phyloP scores from a whole-genome alignment of 2,113 vertebrate species.

The Himantopus leucocephalus region DNA sequence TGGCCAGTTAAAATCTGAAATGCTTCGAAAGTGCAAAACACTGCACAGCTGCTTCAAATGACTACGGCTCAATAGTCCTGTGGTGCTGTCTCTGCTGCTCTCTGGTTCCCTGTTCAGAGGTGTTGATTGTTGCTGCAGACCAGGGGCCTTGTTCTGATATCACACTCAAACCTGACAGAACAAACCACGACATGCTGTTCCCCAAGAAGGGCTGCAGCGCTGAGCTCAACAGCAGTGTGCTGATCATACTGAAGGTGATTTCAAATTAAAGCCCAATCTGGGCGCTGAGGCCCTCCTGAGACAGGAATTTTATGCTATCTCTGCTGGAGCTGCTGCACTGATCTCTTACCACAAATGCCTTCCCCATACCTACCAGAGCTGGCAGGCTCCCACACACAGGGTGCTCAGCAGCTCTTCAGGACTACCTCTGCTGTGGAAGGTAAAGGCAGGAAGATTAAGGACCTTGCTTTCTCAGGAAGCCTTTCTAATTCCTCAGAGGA shows the following conservation, averaged over 20 bases:
- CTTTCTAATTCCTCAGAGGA: background rate
- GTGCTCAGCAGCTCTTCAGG: background rate
- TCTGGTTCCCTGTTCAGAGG: background rate
- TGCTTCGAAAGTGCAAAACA: background rate
- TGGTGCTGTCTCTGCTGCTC: background rate
- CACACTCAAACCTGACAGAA: accelerated
- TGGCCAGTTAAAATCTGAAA: background rate
- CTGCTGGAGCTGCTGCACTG: background rate
- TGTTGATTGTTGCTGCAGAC: background rate
- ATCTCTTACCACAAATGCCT: background rate
- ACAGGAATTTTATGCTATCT: background rate
- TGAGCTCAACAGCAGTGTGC: background rate
- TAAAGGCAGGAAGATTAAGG: background rate
- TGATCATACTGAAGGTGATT: accelerated
- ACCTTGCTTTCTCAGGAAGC: background rate
- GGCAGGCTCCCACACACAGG: background rate
- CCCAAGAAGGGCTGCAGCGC: background rate
- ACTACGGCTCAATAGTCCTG: accelerated
- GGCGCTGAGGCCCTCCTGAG: background rate
- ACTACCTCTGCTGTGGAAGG: background rate
- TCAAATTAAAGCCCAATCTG: background rate
- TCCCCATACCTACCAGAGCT: background rate
- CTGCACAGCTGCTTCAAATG: background rate
- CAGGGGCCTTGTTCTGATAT: background rate
- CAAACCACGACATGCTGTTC: background rate